Evolutionary conservation across 1,140 invertebrate genomes (phyloP), one percentile per base, ranked within the genome.

Genomic region (Zaprionus gabonicus): DNA sequence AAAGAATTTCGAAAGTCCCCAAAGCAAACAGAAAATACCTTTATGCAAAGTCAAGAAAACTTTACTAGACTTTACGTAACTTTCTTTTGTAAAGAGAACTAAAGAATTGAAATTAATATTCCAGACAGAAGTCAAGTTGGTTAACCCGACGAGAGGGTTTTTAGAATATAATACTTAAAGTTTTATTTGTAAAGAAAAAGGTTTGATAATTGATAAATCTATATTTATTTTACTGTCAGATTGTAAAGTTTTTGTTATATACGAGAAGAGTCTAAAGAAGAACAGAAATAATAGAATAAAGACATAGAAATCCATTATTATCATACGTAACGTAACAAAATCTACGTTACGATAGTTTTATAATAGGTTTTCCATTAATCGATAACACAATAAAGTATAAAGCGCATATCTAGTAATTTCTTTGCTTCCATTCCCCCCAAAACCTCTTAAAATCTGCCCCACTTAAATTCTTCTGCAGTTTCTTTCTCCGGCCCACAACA

Each of bases 1-100:
- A 66, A 83, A 71, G 81, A 84, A 84, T 84, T 73, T 74, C 5
- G 63, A 70, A 64, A 34, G 28, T 58, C 13, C 36, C 28, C 31
- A 38, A 71, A 78, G 28, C 20, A 13, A 10, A 36, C 2, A 17
- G 17, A 44, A 65, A 57, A 57, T 57, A 27, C 53, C 38, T 36
- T 28, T 31, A 28, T 28, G 63, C 34, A 66, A 41, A 36, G 5
- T 12, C 23, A 28, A 27, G 20, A 46, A 27, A 10, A 55, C 20
- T n/a, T 49, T 51, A 49, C 46, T 23, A 68, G 46, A 46, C 36
- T 59, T 69, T 44, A 69, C 56, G 44, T 59, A 69, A 59, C 55
- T 60, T 60, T 51, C 66, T 60, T 31, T 31, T 51, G 27, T 34
- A 1, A 20, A 57, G 23, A n/a, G 12, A 60, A 27, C 20, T 13